Percentiles rank a stretch among this genome's conserved stretches.
These are phyloP conservation scores for Heliconius hewitsoni DNA, from an alignment of 1,140 invertebrate species.

Conservation along the genomic window DNA sequence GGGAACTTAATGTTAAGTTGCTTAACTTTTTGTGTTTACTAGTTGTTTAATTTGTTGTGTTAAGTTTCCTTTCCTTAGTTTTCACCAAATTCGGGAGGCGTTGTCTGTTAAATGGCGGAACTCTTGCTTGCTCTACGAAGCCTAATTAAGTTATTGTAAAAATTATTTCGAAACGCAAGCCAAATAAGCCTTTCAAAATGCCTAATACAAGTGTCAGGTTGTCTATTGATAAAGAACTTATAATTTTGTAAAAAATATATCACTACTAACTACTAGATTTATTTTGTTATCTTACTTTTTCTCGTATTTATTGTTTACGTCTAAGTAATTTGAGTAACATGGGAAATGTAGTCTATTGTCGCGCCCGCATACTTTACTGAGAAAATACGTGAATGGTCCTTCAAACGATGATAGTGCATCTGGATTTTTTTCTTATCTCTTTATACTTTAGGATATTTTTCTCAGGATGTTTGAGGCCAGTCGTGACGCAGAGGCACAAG, in stretches of 20 bases:
- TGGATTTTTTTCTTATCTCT: not conserved
- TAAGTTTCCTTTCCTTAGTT: too few relatives aligned
- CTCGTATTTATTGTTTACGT: slow-evolving; percentile 7
- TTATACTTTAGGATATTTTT: not conserved
- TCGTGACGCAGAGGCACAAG: too few relatives aligned
- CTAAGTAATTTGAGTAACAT: slow-evolving; percentile 23
- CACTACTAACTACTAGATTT: not conserved
- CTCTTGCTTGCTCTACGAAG: too few relatives aligned
- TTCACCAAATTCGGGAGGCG: too few relatives aligned
- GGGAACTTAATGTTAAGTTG: too few relatives aligned
- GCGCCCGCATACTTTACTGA: slow-evolving; percentile 29
- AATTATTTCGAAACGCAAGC: too few relatives aligned
- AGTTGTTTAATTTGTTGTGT: too few relatives aligned
- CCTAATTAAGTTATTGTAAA: too few relatives aligned
- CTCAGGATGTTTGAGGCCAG: slow-evolving; percentile 16
- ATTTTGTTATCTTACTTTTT: not conserved
- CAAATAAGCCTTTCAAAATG: too few relatives aligned
- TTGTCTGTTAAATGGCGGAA: too few relatives aligned
- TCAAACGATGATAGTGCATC: not conserved
- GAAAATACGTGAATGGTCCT: slow-evolving; percentile 2
- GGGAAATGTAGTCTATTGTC: slow-evolving; percentile 21
- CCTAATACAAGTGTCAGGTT: too few relatives aligned
- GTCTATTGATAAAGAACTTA: not conserved
- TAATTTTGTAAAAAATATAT: not conserved
- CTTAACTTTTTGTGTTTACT: too few relatives aligned